A percentile compares a stretch with the other conserved stretches of the same genome.
phyloP scores from a whole-genome alignment of 2,797 vertebrate genomes.

The Sebastes melanostomus region DNA sequence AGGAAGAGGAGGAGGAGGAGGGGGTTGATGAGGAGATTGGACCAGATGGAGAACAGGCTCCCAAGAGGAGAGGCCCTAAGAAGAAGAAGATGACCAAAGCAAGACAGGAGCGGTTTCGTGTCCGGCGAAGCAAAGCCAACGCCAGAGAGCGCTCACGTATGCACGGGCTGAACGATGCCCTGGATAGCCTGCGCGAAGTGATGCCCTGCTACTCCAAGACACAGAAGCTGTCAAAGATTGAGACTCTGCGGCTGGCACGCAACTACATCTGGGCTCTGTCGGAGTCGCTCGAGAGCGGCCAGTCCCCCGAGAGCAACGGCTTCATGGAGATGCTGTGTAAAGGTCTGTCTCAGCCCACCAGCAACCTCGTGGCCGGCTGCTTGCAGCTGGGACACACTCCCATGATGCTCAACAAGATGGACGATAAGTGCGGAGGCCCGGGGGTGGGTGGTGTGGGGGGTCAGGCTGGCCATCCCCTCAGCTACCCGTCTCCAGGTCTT shows the following conservation, averaged over 20 bases:
- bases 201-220: conserved; percentile 99
- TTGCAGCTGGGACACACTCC: conserved; percentile 89
- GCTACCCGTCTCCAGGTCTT: conserved; percentile 93
- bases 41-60: conserved; percentile 84
- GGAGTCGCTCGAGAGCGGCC: conserved; percentile 92
- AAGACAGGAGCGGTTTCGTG: conserved; percentile 90
- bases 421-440: conserved; percentile 86
- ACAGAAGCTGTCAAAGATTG: conserved; percentile 97
- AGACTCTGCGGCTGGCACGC: conserved; percentile 92
- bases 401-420: conserved; percentile 86
- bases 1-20: conserved; percentile 86
- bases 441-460: conserved; percentile 59
- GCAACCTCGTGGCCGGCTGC: conserved; percentile 95
- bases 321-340: conserved; percentile 98
- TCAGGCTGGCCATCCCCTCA: conserved; percentile 81
- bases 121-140: conserved; percentile 92
- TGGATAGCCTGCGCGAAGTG: conserved; percentile 91
- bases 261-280: conserved; percentile 99
- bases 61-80: conserved; percentile 94
- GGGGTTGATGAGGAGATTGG: conserved; percentile 84
- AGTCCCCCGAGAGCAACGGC: conserved; percentile 89
- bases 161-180: conserved; percentile 95
- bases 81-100: conserved; percentile 99
- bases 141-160: conserved; percentile 94
- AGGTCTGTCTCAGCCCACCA: conserved; percentile 96